Evolutionary conservation across 2,113 vertebrate species (phyloP), one percentile per base, ranked within the genome.

Genomic region (Tachysurus vachellii): DNA sequence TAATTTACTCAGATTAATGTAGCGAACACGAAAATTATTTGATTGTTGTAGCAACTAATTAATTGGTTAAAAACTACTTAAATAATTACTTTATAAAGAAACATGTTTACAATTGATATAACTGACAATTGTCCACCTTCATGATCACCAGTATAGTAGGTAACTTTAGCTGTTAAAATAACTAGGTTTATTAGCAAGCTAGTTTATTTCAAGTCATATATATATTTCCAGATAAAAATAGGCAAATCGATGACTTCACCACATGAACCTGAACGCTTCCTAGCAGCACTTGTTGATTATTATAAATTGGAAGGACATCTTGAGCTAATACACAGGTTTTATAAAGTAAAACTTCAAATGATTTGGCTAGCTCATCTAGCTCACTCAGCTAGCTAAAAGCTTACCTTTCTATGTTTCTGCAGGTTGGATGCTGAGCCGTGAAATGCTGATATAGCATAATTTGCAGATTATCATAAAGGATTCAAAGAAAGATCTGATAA

Each of bases 401-500:
- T 23, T 70, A 31, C 14, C 66, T 73, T 80, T 21, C 5, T 1
- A 80, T 12, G 28, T 57, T 80, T 57, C n/a, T 80, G 14, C 16
- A 31, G 26, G 26, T 54, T 53, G 47, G 75, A n/a, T 77, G 26
- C 11, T 53, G 12, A 16, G 44, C 28, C 31, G 53, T 31, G 23
- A 61, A 81, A 81, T 81, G 56, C 21, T 6, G 5, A 61, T 61
- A 26, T 42, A 26, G 56, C 57, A 81, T 61, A 31, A 80, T 36
- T 77, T 57, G 7, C 53, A 57, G 77, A 42, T 61, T 36, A 81
- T 81, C 31, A 61, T 81, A 81, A 61, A 81, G 21, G 31, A 61
- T 61, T 81, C 31, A 81, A 44, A 81, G 61, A 56, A 81, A 61
- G 21, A 81, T 26, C 36, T 42, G 36, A 61, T 80, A 11, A 80